Evolutionary conservation across 2,113 vertebrate species (phyloP), one percentile per base, ranked within the genome.

Genomic region (Amazona vittata): DNA sequence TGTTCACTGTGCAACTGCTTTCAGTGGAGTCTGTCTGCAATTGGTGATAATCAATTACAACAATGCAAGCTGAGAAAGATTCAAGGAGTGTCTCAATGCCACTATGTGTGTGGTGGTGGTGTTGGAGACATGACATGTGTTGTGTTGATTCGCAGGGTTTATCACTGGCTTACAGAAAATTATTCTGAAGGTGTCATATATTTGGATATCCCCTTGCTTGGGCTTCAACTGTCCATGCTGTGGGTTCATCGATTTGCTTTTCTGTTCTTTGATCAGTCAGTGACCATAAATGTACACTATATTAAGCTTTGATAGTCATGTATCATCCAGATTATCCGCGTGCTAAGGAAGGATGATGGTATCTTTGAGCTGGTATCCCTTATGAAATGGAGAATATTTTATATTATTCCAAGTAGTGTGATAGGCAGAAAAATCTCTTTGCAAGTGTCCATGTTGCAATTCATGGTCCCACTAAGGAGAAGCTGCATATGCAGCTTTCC

Each of bases 391-490:
- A 9, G 6, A 53, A 12, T 7, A 37, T 21, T 53, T 26, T 6
- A 8, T 11, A 16, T 35, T 25, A 6, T 53, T 44, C 16, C 19
- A 53, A 73, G 35, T 20, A 20, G 2, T 6, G 1, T 44, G 2
- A 24, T 41, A 26, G 20, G 20, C 19, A 63, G 37, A 43, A 16
- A 35, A 73, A 21, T 43, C n/a, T 16, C 6, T 18, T 2, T 14
- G 24, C 11, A 11, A 12, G 15, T 20, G 1, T n/a, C 37, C 0
- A 7, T 47, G 5, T 28, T n/a, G 35, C 39, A 25, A 16, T 31
- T 4, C 8, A 4, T 44, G 28, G 9, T 73, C 20, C 44, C 37
- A 26, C 29, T 20, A 24, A 20, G 37, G 59, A 55, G 49, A 39
- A 65, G 10, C 3, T 33, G 33, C 19, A 22, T 55, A 41, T 14